Evolutionary conservation across 2,888 invertebrate genomes (phyloP).

Genomic region (Trissonchulus sp.): DNA sequence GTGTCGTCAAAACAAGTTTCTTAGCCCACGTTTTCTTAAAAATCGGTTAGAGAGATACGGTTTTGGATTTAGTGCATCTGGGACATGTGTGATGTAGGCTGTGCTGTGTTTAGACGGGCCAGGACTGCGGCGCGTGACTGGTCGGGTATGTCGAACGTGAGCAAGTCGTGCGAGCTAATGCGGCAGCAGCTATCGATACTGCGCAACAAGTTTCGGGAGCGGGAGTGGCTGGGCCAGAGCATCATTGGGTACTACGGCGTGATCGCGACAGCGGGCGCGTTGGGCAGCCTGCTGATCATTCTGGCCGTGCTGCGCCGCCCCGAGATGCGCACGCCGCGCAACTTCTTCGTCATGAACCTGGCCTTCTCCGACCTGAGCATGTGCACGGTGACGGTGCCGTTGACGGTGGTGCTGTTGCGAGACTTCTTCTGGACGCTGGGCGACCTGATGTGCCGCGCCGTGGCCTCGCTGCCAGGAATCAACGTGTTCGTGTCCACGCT

Average conservation of each 20-base stretch:
- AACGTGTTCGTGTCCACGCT: slow-evolving; percentile 89
- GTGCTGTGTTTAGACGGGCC: no score
- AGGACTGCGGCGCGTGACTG: no score
- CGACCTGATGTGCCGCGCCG: slow-evolving; percentile 73
- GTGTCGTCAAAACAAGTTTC: no score
- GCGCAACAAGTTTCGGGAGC: background rate
- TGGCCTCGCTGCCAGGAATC: slow-evolving; percentile 72
- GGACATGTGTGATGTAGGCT: no score
- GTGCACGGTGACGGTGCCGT: slow-evolving; percentile 80
- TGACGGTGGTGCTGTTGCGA: slow-evolving; percentile 77
- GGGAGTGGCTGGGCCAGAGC: background rate
- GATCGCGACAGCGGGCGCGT: slow-evolving; percentile 71
- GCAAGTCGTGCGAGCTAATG: no score
- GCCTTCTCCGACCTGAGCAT: slow-evolving; percentile 65
- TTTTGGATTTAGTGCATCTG: no score
- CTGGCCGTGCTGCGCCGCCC: slow-evolving; percentile 71
- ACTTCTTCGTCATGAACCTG: slow-evolving; percentile 55
- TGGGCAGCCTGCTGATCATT: slow-evolving; percentile 80
- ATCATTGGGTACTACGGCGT: slow-evolving; percentile 60
- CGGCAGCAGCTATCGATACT: no score
- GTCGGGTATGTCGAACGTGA: no score
- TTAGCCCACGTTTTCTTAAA: no score
- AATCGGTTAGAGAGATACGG: no score
- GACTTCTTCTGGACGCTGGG: slow-evolving; percentile 81
- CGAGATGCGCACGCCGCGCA: slow-evolving; percentile 79